Conservation (phyloP, 2,888 invertebrate species). For the Eupithecia dodoneata region DNA sequence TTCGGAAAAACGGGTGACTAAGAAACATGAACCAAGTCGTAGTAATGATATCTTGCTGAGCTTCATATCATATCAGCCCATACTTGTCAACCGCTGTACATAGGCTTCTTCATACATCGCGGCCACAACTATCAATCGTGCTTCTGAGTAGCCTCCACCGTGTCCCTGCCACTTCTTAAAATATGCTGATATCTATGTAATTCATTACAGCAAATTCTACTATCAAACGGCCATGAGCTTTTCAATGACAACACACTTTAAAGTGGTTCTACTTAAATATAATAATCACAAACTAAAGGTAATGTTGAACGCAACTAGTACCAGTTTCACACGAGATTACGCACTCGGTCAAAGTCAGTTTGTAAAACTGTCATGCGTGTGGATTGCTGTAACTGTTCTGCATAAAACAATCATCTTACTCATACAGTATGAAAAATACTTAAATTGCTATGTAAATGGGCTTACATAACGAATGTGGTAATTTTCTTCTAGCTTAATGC, state of each 20-base stretch:
- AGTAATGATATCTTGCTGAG: neutral
- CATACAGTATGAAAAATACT: neutral
- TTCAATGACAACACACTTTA: conserved; percentile 5
- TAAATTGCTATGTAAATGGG: neutral
- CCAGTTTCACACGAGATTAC: conserved; percentile 63
- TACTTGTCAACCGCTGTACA: neutral
- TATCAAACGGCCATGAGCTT: neutral
- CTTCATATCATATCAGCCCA: neutral
- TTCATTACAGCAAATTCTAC: neutral
- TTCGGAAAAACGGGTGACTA: neutral
- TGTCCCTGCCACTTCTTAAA: neutral
- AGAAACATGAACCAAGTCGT: neutral
- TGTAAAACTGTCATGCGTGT: conserved; percentile 52
- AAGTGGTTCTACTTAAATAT: conserved; percentile 1
- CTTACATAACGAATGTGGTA: neutral
- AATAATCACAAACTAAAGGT: neutral
- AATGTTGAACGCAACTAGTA: neutral
- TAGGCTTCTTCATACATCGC: neutral
- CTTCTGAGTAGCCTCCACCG: neutral
- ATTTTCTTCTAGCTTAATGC: neutral
- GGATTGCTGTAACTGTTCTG: conserved; percentile 50
- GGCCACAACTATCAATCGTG: neutral
- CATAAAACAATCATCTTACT: conserved; percentile 4
- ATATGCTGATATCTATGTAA: neutral
- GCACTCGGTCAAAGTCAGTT: conserved; percentile 48